Evolutionary conservation across 2,888 invertebrate species (phyloP), one percentile per base, ranked within the genome.

Genomic region (Sphaerophoria taeniata): DNA sequence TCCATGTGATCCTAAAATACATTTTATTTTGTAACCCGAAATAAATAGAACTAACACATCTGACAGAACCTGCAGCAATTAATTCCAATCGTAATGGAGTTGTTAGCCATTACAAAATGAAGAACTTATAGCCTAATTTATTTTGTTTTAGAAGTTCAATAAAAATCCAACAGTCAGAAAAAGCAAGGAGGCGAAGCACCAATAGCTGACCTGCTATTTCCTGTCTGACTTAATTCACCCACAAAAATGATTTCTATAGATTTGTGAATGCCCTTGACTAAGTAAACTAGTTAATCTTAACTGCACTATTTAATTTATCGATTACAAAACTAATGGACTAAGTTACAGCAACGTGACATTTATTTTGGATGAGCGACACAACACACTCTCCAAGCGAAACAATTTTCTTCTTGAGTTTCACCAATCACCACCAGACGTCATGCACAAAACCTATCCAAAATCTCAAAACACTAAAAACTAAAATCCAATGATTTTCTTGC

Each of bases 311-410:
- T 56, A 24, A 56, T 53, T 70, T 60, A 78, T 82, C 71, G 74
- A 75, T 78, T 47, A 84, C 14, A 75, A 75, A 39, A 82, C 63
- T 79, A 76, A 75, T 72, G 24, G 72, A 49, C 75, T 72, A 72
- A 79, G 84, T 84, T 84, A 84, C 43, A 70, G 75, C 79, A 84
- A 84, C 84, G 84, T 84, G 84, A 84, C 75, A 79, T 79, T 69
- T 24, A 24, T 24, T 76, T 56, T 79, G 77, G 77, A 78, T 65
- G 67, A 39, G 71, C 1, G 31, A 65, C 55, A 34, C 24, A 36
- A 36, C 45, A 78, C 24, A 24, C 24, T 24, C 31, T 34, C 60
- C 45, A 63, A 70, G 47, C 14, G 6, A 9, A 71, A 53, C 24
- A 47, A 53, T 47, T 65, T 74, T 24, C 1, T 24, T 61, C 5